phyloP scores from a whole-genome alignment of 2,888 invertebrate species.

The Machimus atricapillus region DNA sequence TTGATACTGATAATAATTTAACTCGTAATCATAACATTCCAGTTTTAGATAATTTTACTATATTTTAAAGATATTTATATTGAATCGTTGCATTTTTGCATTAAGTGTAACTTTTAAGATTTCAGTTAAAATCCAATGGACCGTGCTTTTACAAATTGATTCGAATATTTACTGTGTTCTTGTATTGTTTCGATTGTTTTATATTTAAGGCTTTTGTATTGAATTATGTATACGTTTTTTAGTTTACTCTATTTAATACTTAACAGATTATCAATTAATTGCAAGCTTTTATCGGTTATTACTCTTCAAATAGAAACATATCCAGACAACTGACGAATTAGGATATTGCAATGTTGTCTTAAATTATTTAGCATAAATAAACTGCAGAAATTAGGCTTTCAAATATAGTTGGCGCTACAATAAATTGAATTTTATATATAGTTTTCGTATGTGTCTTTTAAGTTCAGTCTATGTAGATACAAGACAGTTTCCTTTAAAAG shows the following conservation, averaged over 20 bases:
- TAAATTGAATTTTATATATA: not conserved
- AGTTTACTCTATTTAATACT: not conserved
- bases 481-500: not conserved
- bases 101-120: not conserved
- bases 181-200: conserved; percentile 4
- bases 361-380: not conserved
- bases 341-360: not conserved
- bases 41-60: conserved; percentile 20
- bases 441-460: not conserved
- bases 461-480: not conserved
- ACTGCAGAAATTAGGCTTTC: not conserved
- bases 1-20: conserved; percentile 15
- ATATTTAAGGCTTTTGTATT: not conserved
- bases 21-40: conserved; percentile 8
- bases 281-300: not conserved
- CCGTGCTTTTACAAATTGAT: not conserved
- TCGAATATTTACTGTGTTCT: not conserved
- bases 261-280: not conserved
- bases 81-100: not conserved
- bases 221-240: not conserved
- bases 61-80: conserved; percentile 13
- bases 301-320: not conserved
- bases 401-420: not conserved
- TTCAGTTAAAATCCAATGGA: not conserved
- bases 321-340: not conserved